Base-by-base conservation (phyloP, 2,113 vertebrate genomes). In the Meleagris gallopavo region DNA sequence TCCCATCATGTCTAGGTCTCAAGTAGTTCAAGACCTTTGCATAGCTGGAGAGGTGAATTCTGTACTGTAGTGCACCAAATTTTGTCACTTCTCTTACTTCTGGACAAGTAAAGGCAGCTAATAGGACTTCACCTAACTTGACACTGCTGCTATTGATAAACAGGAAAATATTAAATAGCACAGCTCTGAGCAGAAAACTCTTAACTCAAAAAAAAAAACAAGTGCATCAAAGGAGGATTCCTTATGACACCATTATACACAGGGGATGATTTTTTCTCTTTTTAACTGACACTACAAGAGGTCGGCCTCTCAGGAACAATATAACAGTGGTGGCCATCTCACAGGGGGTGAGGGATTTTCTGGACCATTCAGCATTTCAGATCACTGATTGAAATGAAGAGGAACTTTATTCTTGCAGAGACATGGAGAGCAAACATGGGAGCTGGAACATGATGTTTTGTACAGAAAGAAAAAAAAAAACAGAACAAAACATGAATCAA, bases 81-180 rank as follows among this genome's bases (percentile, higher is more conserved):
- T 94, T 57, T 78, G 61, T 60, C 52, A 72, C 89, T 91, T 91
- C 75, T 88, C 54, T 85, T 84, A 36, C n/a, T 91, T 88, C 30
- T 62, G 87, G 65, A 65, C 40, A 40, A 62, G 54, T 77, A 69
- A 93, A 80, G 32, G 72, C 54, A 77, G 43, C n/a, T 93, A 89
- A 66, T 43, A 72, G 87, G 50, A 77, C 90, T 95, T 85, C 69
- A 81, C 19, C 61, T 48, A 27, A n/a, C 66, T 22, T 77, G 60
- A 85, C 76, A 66, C 45, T 93, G 85, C 71, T 89, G 69, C 90
- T 91, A 45, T 54, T 83, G 67, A 86, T 80, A 74, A 93, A 87
- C 57, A 80, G 79, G 87, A 94, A 91, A 89, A 70, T 30, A 46
- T 66, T 83, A 90, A 89, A 91, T 55, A 87, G n/a, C 32, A 8